Conservation (phyloP, 2,797 vertebrate species). For the Myoxocephalus aenaeus region DNA sequence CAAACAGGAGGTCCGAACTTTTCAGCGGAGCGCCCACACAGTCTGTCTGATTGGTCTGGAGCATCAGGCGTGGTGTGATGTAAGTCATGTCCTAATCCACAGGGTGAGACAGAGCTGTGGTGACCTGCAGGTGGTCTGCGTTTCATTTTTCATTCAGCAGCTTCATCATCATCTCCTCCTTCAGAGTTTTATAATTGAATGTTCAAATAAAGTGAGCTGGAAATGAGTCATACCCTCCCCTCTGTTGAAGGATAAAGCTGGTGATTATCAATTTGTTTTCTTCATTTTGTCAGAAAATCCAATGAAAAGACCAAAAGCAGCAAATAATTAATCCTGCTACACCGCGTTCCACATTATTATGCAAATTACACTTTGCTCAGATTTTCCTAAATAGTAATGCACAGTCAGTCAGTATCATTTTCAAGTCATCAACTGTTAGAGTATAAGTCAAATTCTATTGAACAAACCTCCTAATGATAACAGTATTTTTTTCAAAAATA, state of each 20-base stretch:
- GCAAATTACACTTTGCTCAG: no score
- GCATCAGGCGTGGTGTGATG: background rate
- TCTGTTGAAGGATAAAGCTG: background rate
- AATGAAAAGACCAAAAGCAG: background rate
- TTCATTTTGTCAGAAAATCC: background rate
- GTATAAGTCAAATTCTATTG: no score
- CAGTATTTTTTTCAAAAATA: no score
- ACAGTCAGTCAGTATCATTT: no score
- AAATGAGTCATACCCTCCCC: background rate
- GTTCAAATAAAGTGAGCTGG: background rate
- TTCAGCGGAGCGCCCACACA: background rate
- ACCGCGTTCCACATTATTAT: no score
- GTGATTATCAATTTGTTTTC: background rate
- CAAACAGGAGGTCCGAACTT: slow-evolving; percentile 11
- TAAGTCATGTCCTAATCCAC: background rate
- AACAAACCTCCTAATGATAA: no score
- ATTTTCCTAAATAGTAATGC: no score
- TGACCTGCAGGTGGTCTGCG: background rate
- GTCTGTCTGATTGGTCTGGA: background rate
- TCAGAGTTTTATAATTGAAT: background rate
- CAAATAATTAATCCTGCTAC: background rate
- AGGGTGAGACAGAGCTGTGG: slow-evolving; percentile 4
- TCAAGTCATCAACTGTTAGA: no score
- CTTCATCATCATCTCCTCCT: background rate
- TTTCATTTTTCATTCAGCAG: background rate